These are phyloP conservation scores for Anarsia innoxiella DNA, from an alignment of 2,888 invertebrate genomes.

Conservation along the genomic window DNA sequence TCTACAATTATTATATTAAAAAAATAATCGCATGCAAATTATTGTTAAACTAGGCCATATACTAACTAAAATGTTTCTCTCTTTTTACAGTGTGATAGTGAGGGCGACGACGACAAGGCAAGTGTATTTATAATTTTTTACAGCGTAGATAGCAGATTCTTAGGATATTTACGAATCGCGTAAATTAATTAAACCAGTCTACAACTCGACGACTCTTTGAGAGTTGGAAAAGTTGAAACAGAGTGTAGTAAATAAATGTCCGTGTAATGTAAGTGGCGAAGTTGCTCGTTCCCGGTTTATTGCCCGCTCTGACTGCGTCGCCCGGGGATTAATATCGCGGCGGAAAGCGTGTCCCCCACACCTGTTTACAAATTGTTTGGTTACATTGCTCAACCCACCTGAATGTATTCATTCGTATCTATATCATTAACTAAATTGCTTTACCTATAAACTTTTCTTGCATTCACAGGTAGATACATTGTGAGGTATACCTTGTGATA, in stretches of 20 bases:
- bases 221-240: constrained; percentile 60
- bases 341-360: constrained; percentile 31
- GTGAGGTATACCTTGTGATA: no score
- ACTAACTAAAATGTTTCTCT: constrained; percentile 47
- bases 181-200: constrained; percentile 61
- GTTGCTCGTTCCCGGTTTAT: constrained; percentile 64
- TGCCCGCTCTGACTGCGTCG: constrained; percentile 45
- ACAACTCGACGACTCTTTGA: constrained; percentile 40
- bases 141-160: constrained; percentile 20
- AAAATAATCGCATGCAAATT: constrained; percentile 4
- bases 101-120: constrained; percentile 94
- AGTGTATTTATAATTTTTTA: constrained; percentile 53
- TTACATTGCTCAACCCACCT: constrained; percentile 13
- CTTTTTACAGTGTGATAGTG: constrained; percentile 92
- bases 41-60: no score
- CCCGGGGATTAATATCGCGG: constrained; percentile 55
- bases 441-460: no score
- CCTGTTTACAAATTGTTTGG: constrained; percentile 44
- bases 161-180: constrained; percentile 44
- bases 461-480: no score
- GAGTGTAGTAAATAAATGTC: constrained; percentile 65
- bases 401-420: no score
- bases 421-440: no score
- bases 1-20: not conserved
- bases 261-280: constrained; percentile 69